Conservation (phyloP, 2,888 invertebrate species). For the Iselma pallidipennis region DNA sequence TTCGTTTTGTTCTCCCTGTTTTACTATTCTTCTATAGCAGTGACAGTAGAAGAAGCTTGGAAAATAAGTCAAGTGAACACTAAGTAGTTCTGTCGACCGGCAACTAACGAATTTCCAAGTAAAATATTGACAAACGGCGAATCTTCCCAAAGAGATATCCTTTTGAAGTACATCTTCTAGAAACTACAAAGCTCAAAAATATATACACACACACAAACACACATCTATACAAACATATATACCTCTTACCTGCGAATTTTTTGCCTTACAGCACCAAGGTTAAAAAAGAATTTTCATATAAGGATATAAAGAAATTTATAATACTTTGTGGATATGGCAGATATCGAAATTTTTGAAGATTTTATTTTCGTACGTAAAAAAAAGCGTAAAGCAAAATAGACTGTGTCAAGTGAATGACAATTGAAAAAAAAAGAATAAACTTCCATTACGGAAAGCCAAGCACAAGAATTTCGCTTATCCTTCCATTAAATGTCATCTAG, state of each 20-base stretch:
- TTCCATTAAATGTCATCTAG: conserved; percentile 18
- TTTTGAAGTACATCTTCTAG: conserved; percentile 18
- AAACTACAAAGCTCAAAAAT: conserved; percentile 23
- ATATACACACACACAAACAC: no score
- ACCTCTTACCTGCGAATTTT: neutral
- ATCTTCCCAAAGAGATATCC: conserved; percentile 18
- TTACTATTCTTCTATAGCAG: no score
- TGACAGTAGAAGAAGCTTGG: neutral
- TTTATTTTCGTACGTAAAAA: neutral
- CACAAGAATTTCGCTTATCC: conserved; percentile 3
- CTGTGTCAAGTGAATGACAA: neutral
- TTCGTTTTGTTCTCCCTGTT: neutral
- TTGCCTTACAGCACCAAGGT: neutral
- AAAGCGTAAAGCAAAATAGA: no score
- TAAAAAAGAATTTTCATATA: neutral
- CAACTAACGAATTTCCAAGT: conserved; percentile 13
- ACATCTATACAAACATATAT: neutral
- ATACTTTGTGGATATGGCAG: neutral
- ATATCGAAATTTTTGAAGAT: neutral
- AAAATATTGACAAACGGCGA: conserved; percentile 22
- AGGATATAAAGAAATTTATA: neutral
- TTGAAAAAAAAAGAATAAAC: conserved; percentile 1
- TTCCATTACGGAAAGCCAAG: conserved; percentile 5
- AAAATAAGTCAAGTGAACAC: neutral
- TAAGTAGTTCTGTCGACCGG: neutral